These are phyloP conservation scores for Epinephelus fuscoguttatus DNA, from an alignment of 2,113 vertebrate genomes.

Conservation along the genomic window DNA sequence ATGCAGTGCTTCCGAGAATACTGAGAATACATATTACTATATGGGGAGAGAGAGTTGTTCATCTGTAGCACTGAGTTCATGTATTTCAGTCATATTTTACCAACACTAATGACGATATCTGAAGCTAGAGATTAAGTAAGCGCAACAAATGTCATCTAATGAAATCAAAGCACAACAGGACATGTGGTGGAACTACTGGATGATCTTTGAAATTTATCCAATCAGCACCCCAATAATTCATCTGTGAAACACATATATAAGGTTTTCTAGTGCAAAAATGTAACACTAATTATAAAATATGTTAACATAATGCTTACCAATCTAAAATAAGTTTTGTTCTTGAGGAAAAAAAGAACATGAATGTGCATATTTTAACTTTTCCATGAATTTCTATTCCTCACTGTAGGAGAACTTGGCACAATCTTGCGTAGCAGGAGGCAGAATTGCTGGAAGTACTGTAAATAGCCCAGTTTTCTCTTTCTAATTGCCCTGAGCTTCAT, in stretches of 20 bases:
- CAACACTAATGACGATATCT: constrained; percentile 14
- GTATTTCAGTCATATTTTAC: constrained; percentile 20
- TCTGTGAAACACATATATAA: neutral
- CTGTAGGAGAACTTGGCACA: constrained; percentile 5
- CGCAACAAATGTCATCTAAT: neutral
- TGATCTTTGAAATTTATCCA: constrained; percentile 1
- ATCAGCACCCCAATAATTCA: neutral
- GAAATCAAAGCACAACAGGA: no score
- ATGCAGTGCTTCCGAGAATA: neutral
- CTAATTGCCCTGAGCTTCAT: constrained; percentile 45
- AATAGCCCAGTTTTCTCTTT: constrained; percentile 39
- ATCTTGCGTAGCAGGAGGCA: neutral
- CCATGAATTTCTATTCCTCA: neutral
- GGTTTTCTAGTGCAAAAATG: neutral
- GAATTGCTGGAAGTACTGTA: constrained; percentile 35
- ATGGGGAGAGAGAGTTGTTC: constrained; percentile 2
- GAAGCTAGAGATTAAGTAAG: constrained; percentile 27
- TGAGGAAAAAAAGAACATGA: neutral
- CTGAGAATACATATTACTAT: neutral
- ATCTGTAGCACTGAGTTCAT: constrained; percentile 8
- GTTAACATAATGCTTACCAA: constrained; percentile 20
- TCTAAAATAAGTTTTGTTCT: neutral
- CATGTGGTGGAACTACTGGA: no score
- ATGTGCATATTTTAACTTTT: constrained; percentile 24
- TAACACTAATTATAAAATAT: neutral